Evolutionary conservation across 2,113 vertebrate species (phyloP).

Genomic region (Cephalopholis sonnerati): DNA sequence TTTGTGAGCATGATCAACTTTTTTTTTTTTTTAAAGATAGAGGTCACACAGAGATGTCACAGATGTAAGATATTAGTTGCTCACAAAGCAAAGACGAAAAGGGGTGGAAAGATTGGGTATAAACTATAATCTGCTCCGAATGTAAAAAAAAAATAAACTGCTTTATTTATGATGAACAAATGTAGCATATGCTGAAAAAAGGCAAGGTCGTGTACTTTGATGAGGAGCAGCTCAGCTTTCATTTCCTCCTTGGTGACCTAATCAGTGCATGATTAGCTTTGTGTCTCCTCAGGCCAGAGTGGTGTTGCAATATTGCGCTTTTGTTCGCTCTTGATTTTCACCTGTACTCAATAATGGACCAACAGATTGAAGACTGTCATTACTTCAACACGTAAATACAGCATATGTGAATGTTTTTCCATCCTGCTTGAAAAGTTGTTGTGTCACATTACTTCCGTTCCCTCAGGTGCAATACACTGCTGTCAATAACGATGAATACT

Average conservation of each 20-base stretch:
- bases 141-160: background rate
- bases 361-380: conserved; percentile 6
- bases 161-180: conserved; percentile 3
- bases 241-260: conserved; percentile 29
- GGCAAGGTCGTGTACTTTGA: conserved; percentile 30
- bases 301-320: conserved; percentile 20
- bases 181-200: background rate
- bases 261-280: conserved; percentile 47
- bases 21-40: conserved; percentile 8
- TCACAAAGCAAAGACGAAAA: background rate
- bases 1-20: conserved; percentile 5
- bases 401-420: background rate
- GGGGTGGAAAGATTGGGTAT: background rate
- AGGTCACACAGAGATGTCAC: background rate
- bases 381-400: conserved; percentile 3
- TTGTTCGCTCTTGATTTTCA: conserved; percentile 18
- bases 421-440: background rate
- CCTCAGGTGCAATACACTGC: background rate
- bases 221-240: conserved; percentile 14
- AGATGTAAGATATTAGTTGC: conserved; percentile 11
- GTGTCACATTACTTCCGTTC: background rate
- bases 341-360: conserved; percentile 13
- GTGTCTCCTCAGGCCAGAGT: conserved; percentile 20
- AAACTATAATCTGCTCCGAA: background rate
- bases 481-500: background rate